Conservation (phyloP, 2,113 vertebrate genomes). For the Trinectes maculatus region DNA sequence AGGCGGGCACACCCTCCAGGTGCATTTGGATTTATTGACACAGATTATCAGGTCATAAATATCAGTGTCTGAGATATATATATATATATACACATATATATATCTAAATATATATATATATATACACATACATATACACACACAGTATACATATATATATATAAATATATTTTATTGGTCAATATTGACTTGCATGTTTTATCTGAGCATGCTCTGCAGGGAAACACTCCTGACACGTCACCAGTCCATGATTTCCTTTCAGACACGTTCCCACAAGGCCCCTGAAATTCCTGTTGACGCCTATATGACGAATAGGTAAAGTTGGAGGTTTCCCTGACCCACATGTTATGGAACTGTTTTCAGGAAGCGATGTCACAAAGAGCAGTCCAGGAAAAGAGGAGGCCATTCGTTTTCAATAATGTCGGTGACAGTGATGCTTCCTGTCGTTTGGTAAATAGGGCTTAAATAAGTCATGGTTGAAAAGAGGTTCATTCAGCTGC, state of each 20-base stretch:
- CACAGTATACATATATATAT: too few relatives aligned
- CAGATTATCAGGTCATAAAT: conserved; percentile 16
- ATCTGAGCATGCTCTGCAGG: conserved; percentile 2
- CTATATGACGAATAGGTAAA: not conserved
- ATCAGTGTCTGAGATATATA: not conserved
- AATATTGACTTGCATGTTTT: not conserved
- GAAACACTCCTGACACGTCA: not conserved
- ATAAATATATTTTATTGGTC: not conserved
- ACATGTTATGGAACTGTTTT: conserved; percentile 8
- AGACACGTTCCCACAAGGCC: not conserved
- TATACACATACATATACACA: too few relatives aligned
- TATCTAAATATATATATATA: too few relatives aligned
- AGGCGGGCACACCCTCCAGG: not conserved
- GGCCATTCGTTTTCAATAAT: too few relatives aligned
- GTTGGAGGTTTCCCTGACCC: not conserved
- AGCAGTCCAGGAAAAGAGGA: too few relatives aligned
- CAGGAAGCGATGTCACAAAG: not conserved
- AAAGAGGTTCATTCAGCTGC: too few relatives aligned
- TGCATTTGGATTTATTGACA: conserved; percentile 10
- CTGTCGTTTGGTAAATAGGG: too few relatives aligned
- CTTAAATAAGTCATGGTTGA: too few relatives aligned
- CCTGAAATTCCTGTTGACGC: not conserved
- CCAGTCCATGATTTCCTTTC: not conserved
- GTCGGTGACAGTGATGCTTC: too few relatives aligned
- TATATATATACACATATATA: too few relatives aligned